Evolutionary conservation across 2,888 invertebrate species (phyloP), one percentile per base, ranked within the genome.

Genomic region (Deilephila porcellus): DNA sequence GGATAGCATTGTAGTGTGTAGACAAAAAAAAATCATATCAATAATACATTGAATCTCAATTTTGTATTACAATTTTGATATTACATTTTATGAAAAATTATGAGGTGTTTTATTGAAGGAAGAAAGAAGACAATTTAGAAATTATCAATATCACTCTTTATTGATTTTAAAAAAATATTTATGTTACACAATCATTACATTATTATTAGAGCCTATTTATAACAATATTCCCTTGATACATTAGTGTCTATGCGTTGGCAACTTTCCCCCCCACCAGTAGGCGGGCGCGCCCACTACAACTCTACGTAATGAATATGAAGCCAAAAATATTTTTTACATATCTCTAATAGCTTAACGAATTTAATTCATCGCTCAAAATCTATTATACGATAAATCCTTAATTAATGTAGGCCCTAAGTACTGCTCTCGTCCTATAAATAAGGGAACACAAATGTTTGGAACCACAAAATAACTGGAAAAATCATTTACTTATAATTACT

Each of bases 161-260:
- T 93, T 94, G 91, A 90, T 92, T 92, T 93, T 93, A 94, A 93
- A 94, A 94, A 94, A 94, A 94, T 94, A 94, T 91, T 92, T 91
- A 90, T 94, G 92, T 92, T 91, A 93, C 92, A 93, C 92, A 93
- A 93, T 92, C 91, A 91, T 92, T 90, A 90, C 80, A 86, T 84
- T 86, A 86, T 86, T 91, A 81, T 89, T 91, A 91, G 92, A 92
- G 90, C 90, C 90, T 92, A 90, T 90, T 86, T 88, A 91, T 89
- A 90, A 89, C 89, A 92, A 67, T 67, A 67, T 45, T 67, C 52
- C 67, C 67, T 25, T 52, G 67, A 52, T 67, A 67, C 45, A 52
- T 45, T 81, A 80, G 83, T 83, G 83, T 86, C 81, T 84, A 84
- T 81, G 82, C 79, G 85, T 86, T 87, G 88, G 86, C 87, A 85